Evolutionary conservation across 1,140 invertebrate species (phyloP).

Genomic region (Cydia strobilella): DNA sequence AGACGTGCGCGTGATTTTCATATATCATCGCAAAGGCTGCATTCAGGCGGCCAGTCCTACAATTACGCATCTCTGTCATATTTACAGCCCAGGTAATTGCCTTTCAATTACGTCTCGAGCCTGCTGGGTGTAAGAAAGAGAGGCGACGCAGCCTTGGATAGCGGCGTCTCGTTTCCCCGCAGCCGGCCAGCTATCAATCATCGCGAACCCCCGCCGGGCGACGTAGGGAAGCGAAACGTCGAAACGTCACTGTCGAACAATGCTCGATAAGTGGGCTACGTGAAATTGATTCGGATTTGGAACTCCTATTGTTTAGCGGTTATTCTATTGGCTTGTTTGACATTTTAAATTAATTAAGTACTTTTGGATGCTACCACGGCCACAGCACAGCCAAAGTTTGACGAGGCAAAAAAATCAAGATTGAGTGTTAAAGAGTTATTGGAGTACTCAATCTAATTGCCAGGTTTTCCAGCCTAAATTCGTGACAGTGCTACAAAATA

Average conservation of each 20-base stretch:
- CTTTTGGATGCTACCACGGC: not conserved
- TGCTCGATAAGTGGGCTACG: conserved; percentile 74
- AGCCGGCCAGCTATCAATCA: conserved; percentile 75
- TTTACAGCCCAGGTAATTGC: conserved; percentile 79
- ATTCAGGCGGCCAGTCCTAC: conserved; percentile 67
- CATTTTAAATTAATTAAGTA: conserved; percentile 31
- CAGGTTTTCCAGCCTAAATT: no score
- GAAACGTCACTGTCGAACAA: conserved; percentile 68
- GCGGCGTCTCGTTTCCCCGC: conserved; percentile 47
- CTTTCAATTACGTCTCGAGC: conserved; percentile 75
- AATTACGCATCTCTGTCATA: conserved; percentile 79
- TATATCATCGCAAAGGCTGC: conserved; percentile 70
- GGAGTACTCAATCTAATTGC: no score
- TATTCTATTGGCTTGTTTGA: conserved; percentile 50
- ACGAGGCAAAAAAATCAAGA: not conserved
- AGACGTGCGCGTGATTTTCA: conserved; percentile 62
- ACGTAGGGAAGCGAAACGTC: conserved; percentile 71
- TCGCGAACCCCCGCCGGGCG: conserved; percentile 70
- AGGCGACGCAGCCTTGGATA: conserved; percentile 44
- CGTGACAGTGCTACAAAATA: no score
- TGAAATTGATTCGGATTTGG: conserved; percentile 67
- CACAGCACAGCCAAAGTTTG: not conserved
- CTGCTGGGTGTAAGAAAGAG: conserved; percentile 60
- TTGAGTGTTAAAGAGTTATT: not conserved
- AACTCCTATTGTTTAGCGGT: conserved; percentile 49